phyloP scores from a whole-genome alignment of 2,888 invertebrate species.

The Blera fallax region DNA sequence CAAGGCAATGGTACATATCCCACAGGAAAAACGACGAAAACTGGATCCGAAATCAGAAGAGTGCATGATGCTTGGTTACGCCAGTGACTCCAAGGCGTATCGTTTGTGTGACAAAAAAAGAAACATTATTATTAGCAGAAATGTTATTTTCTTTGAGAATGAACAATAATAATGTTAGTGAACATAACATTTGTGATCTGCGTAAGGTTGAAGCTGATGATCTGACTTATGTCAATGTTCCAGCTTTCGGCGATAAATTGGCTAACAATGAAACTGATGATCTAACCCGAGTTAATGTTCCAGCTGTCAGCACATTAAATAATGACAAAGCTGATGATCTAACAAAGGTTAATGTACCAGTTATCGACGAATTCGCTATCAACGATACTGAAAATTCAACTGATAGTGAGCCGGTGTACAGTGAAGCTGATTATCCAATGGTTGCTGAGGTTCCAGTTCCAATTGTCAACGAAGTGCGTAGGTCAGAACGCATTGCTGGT shows the following conservation, averaged over 20 bases:
- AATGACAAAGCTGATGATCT: background rate
- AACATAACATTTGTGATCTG: background rate
- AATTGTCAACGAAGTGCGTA: background rate
- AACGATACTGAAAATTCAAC: background rate
- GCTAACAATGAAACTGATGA: too few relatives aligned
- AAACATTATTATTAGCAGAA: background rate
- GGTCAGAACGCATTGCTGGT: background rate
- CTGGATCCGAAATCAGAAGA: constrained; percentile 77
- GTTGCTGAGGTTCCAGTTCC: background rate
- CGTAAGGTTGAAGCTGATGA: background rate
- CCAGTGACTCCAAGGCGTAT: constrained; percentile 75
- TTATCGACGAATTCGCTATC: background rate
- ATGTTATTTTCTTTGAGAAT: background rate
- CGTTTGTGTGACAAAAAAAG: constrained; percentile 39
- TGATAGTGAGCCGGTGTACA: background rate
- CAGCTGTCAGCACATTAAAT: too few relatives aligned
- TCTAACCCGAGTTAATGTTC: too few relatives aligned
- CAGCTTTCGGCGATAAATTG: too few relatives aligned
- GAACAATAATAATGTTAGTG: background rate
- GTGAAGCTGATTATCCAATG: background rate
- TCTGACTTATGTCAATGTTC: background rate
- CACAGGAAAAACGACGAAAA: constrained; percentile 76
- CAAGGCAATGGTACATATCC: constrained; percentile 75
- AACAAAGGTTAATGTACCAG: background rate
- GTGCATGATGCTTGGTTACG: constrained; percentile 75